Percentiles rank a stretch among this genome's conserved stretches.
These are phyloP conservation scores for Condylura cristata DNA, from an alignment of 2,113 vertebrate genomes.

Conservation along the genomic window DNA sequence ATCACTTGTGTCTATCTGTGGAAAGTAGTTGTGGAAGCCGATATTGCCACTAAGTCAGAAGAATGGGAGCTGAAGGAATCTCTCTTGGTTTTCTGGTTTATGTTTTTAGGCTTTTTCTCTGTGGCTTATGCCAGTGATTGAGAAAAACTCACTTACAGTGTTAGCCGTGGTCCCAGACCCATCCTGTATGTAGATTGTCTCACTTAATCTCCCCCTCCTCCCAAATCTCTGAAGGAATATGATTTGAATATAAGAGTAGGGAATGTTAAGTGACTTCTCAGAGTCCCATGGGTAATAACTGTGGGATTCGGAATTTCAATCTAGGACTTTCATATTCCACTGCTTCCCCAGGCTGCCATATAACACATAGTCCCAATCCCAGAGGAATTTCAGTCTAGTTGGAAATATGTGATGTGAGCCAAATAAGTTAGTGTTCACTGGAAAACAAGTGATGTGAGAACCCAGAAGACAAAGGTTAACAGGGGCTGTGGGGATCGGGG, in stretches of 20 bases:
- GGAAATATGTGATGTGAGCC: not conserved
- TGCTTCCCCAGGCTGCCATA: not conserved
- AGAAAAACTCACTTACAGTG: not conserved
- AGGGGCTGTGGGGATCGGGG: not conserved
- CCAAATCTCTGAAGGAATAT: not conserved
- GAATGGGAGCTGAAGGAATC: not conserved
- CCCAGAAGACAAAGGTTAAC: not conserved
- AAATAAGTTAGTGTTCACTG: not conserved
- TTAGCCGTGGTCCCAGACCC: not conserved
- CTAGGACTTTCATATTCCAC: not conserved
- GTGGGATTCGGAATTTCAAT: not conserved
- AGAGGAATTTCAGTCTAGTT: not conserved
- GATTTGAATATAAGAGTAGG: not conserved
- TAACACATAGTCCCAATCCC: not conserved
- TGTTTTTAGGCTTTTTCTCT: constrained; percentile 40
- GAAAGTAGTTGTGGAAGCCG: constrained; percentile 1
- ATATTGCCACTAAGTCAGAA: not conserved
- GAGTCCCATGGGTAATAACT: not conserved
- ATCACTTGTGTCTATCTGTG: not conserved
- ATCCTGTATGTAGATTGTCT: not conserved
- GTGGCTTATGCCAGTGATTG: not conserved
- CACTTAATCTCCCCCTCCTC: not conserved
- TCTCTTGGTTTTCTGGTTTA: constrained; percentile 16
- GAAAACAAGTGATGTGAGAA: not conserved
- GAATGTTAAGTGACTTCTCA: constrained; percentile 9